Evolutionary conservation across 2,888 invertebrate species (phyloP).

Genomic region (Leptodirus hochenwartii): DNA sequence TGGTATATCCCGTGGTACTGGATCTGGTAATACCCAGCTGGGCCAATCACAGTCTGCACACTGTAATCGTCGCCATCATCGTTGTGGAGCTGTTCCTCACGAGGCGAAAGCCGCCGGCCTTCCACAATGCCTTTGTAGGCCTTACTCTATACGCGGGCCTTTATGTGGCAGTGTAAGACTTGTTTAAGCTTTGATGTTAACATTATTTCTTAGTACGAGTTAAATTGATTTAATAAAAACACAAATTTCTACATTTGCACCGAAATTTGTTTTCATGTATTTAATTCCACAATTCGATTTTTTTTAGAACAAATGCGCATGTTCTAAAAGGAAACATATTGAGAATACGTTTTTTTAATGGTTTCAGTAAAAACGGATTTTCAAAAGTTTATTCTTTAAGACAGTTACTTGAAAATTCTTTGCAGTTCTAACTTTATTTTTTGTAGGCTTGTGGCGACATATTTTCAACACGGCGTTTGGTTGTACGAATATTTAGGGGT

Average conservation of each 20-base stretch:
- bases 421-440: not conserved
- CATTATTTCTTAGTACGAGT: not conserved
- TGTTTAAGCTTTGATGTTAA: too few relatives aligned
- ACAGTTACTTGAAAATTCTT: too few relatives aligned
- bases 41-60: conserved; percentile 21
- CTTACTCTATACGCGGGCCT: conserved; percentile 8
- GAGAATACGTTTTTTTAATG: too few relatives aligned
- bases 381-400: too few relatives aligned
- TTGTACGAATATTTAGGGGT: conserved; percentile 10
- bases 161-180: conserved; percentile 11
- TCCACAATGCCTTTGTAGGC: conserved; percentile 9
- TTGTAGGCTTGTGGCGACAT: conserved; percentile 11
- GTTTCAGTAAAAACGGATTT: too few relatives aligned
- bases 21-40: conserved; percentile 16
- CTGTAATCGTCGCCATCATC: conserved; percentile 16
- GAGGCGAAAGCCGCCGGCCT: conserved; percentile 9
- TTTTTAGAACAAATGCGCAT: too few relatives aligned
- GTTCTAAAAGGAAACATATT: too few relatives aligned
- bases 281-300: too few relatives aligned
- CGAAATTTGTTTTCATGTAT: too few relatives aligned
- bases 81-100: conserved; percentile 14
- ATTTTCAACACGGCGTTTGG: conserved; percentile 11
- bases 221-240: too few relatives aligned
- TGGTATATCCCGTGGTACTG: conserved; percentile 17
- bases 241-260: too few relatives aligned